Evolutionary conservation across 2,113 vertebrate genomes (phyloP).

Genomic region (Arenaria interpres): DNA sequence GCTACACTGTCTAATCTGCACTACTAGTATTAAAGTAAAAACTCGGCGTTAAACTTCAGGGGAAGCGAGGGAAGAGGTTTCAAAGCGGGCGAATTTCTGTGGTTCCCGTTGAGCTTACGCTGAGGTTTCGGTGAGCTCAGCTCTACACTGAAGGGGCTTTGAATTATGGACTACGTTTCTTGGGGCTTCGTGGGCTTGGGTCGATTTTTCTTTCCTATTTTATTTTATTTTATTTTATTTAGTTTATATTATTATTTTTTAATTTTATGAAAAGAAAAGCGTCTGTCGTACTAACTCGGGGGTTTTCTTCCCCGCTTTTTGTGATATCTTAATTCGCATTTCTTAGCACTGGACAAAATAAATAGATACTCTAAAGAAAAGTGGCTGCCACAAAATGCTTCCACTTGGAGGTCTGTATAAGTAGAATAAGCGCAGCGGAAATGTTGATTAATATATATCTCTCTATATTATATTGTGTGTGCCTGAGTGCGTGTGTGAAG

Average conservation of each 20-base stretch:
- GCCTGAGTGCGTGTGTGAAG: neutral
- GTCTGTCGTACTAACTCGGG: neutral
- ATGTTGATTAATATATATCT: neutral
- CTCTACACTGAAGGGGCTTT: constrained; percentile 12
- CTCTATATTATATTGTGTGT: neutral
- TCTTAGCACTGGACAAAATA: constrained; percentile 40
- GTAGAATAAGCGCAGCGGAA: neutral
- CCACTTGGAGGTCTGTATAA: neutral
- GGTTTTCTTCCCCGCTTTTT: neutral
- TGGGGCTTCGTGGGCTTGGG: neutral
- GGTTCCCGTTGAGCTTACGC: neutral
- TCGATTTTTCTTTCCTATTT: neutral
- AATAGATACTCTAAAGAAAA: neutral
- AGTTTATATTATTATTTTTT: neutral
- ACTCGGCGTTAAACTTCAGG: constrained; percentile 20
- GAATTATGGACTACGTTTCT: constrained; percentile 1
- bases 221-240: too few species aligned
- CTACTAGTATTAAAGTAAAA: constrained; percentile 1
- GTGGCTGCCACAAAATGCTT: constrained; percentile 36
- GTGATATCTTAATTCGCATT: constrained; percentile 26
- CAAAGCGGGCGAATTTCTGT: neutral
- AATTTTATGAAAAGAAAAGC: neutral
- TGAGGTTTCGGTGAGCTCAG: constrained; percentile 23
- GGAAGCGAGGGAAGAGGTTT: neutral
- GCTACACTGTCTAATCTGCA: constrained; percentile 1